phyloP scores from a whole-genome alignment of 2,888 invertebrate species.

The Poecilobothrus nobilitatus region DNA sequence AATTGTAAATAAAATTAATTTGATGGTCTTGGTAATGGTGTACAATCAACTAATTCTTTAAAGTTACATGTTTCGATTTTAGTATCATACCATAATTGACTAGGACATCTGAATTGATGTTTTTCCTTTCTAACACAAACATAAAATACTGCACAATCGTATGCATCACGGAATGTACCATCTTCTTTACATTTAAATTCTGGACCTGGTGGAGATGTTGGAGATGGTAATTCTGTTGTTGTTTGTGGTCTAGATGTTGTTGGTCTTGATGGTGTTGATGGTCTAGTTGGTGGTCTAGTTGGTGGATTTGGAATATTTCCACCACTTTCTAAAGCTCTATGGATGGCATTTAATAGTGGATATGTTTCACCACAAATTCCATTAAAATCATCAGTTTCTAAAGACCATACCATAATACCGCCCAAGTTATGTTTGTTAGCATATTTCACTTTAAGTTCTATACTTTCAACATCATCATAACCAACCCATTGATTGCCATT shows the following conservation, averaged over 20 bases:
- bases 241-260: constrained; percentile 16
- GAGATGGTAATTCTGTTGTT: too few relatives aligned
- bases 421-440: constrained; percentile 44
- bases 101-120: constrained; percentile 53
- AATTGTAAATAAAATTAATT: too few relatives aligned
- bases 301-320: neutral
- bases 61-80: constrained; percentile 43
- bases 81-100: constrained; percentile 53
- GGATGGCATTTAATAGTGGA: constrained; percentile 54
- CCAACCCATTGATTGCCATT: constrained; percentile 58
- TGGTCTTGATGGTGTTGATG: constrained; percentile 23
- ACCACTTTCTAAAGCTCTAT: constrained; percentile 29
- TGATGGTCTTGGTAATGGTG: neutral
- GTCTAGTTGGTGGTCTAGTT: too few relatives aligned
- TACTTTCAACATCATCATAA: constrained; percentile 54
- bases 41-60: constrained; percentile 17
- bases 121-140: constrained; percentile 50
- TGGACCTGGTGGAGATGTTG: constrained; percentile 8
- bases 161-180: constrained; percentile 51
- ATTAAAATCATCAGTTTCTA: constrained; percentile 69
- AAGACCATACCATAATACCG: constrained; percentile 70
- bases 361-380: constrained; percentile 54
- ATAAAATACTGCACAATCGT: constrained; percentile 63
- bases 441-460: constrained; percentile 41
- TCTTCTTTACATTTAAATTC: constrained; percentile 33